Conservation (phyloP, 2,888 invertebrate genomes). For the Dorcus hopei region DNA sequence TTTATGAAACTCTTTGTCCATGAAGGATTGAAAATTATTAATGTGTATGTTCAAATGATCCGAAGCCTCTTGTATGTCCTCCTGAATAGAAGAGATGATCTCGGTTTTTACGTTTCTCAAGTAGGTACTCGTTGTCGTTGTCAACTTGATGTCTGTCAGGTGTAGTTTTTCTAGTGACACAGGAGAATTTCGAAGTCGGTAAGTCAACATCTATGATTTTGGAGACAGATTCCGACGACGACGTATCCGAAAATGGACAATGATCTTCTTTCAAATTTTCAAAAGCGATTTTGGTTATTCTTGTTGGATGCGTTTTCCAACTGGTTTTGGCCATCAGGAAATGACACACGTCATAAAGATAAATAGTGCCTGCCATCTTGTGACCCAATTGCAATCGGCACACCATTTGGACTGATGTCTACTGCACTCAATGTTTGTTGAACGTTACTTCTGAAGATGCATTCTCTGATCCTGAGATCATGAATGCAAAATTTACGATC, state of each 20-base stretch:
- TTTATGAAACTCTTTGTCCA: slow-evolving; percentile 38
- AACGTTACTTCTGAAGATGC: slow-evolving; percentile 35
- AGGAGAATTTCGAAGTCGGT: slow-evolving; percentile 3
- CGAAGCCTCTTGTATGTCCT: slow-evolving; percentile 33
- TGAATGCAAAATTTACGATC: slow-evolving; percentile 39
- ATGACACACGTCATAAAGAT: slow-evolving; percentile 38
- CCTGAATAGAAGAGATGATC: slow-evolving; percentile 14
- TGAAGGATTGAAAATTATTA: slow-evolving; percentile 35
- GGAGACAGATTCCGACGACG: neutral
- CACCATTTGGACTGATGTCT: slow-evolving; percentile 36
- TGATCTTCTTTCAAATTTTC: slow-evolving; percentile 6
- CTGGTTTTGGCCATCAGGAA: slow-evolving; percentile 32
- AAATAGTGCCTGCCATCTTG: slow-evolving; percentile 39
- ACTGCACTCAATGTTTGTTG: slow-evolving; percentile 36
- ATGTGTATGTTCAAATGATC: slow-evolving; percentile 36
- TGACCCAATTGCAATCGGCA: slow-evolving; percentile 35
- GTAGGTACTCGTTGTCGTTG: slow-evolving; percentile 17
- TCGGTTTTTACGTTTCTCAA: slow-evolving; percentile 16
- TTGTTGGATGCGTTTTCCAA: slow-evolving; percentile 27
- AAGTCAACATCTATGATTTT: neutral
- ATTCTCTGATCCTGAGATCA: slow-evolving; percentile 30
- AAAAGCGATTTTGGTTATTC: slow-evolving; percentile 14
- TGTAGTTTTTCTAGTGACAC: slow-evolving; percentile 2
- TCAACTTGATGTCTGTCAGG: slow-evolving; percentile 3
- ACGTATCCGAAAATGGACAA: neutral